Evolutionary conservation across 2,888 invertebrate species (phyloP), one percentile per base, ranked within the genome.

Genomic region (Eupithecia subumbrata): DNA sequence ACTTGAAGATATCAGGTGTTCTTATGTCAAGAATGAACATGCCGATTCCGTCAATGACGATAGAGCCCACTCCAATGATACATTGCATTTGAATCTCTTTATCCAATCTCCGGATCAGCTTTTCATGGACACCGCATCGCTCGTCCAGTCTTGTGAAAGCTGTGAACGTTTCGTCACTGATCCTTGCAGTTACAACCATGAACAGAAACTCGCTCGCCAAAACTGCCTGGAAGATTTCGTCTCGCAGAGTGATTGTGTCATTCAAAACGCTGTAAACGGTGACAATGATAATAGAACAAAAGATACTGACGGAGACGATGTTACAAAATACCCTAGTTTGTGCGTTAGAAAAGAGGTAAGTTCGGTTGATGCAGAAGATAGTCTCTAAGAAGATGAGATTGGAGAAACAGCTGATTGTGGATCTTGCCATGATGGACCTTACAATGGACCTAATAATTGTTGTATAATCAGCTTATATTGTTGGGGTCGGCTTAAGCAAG

Each of bases 311-410:
- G 18, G 83, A 85, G 3, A 90, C 82, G 0, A 76, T 25, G 48
- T 88, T 85, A n/a, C 89, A 85, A 0, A 88, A 56, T 0, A 83
- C 63, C 71, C 75, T 87, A 0, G 63, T 77, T 69, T 64, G 82
- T 2, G 74, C 71, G 52, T 80, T 75, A 2, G 81, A 70, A 2
- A 91, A 74, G 9, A 90, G 84, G 64, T 85, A 88, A 0, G 87
- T 84, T 7, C 92, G 84, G 76, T 91, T 91, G 18, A 93, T 84
- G 63, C 90, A 88, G 69, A 87, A 86, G 2, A 90, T 82, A 68
- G 82, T 88, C 78, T 90, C 89, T 3, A 90, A 60, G 1, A 88
- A 74, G 0, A 91, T 84, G 3, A 89, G 74, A 74, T 79, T 82
- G 18, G 78, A 82, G 18, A 88, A 85, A 71, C 80, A 79, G 11